phyloP scores from a whole-genome alignment of 92 coral and sea anemone species.

The Paramuricea clavata region DNA sequence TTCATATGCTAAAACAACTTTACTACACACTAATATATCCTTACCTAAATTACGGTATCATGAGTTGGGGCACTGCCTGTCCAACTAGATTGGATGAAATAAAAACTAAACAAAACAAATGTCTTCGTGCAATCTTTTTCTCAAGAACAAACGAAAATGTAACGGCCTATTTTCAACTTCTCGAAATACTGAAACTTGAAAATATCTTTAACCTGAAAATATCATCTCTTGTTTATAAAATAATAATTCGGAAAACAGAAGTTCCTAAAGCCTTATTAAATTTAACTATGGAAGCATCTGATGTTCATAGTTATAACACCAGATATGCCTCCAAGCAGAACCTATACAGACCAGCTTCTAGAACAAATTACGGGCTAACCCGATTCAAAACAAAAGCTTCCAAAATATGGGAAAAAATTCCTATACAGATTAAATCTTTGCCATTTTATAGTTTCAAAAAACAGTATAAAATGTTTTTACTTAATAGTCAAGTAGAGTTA shows the following conservation, averaged over 20 bases:
- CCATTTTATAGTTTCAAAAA: conserved; percentile 33
- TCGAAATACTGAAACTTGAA: too few relatives aligned
- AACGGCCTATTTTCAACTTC: too few relatives aligned
- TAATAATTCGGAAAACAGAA: too few relatives aligned
- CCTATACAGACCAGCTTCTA: conserved; percentile 43
- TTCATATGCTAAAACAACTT: background rate
- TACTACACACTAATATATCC: too few relatives aligned
- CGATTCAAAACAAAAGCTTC: conserved; percentile 46
- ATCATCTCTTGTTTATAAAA: too few relatives aligned
- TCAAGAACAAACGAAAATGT: too few relatives aligned
- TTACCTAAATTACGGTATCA: background rate
- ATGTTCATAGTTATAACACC: conserved; percentile 45
- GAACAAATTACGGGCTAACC: conserved; percentile 60
- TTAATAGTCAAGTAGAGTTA: conserved; percentile 24
- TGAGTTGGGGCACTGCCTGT: conserved; percentile 22
- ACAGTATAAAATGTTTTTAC: conserved; percentile 46
- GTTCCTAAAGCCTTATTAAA: too few relatives aligned
- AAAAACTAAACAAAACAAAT: conserved; percentile 16
- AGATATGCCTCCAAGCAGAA: conserved; percentile 45
- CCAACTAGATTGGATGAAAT: conserved; percentile 28
- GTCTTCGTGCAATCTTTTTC: conserved; percentile 41
- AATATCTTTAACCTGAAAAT: too few relatives aligned
- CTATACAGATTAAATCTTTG: conserved; percentile 32
- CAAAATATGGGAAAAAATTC: conserved; percentile 57
- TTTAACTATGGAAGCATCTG: conserved; percentile 38